Evolutionary conservation across 2,888 invertebrate species (phyloP), one percentile per base, ranked within the genome.

Genomic region (Tetranychus truncatus): DNA sequence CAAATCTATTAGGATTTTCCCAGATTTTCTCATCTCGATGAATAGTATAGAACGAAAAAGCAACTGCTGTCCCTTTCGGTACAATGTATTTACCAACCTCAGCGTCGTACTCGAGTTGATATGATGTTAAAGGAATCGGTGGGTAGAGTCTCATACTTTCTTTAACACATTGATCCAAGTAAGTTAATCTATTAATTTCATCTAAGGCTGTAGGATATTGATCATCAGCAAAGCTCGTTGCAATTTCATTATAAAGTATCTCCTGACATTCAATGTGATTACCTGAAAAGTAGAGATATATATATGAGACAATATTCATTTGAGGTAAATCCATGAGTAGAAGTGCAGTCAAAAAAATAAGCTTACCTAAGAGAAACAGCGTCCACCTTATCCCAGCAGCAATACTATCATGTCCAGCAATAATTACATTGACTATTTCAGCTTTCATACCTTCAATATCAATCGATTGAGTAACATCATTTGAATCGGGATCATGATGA

Each of bases 1-100:
- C 84, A 74, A 87, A 87, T 79, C 84, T 85, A 0, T 81, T 78
- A 0, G 87, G 87, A 65, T 86, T 81, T 0, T 86, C 85, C 79
- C 84, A 87, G 80, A 85, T 84, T 76, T 85, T 82, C 1, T 86
- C 84, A 80, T 87, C 87, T 78, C 85, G 84, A 77, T 87, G 87
- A 72, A 88, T 80, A 1, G 85, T 86, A 79, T 85, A 84, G 74
- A 86, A 84, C 1, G 87, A 87, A 78, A 87, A 84, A n/a, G 85
- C 81, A 1, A 87, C 84, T 1, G 85, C 82, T 77, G 84, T 83
- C 2, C 85, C 87, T 69, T 69, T 69, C 2, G 69, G 69, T 18
- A 69, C n/a, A 11, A 7, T 6, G 55, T 55, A 55, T 55, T 55
- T 9, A 15, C 15, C 55, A 55, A 55, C 55, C 11, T 9, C 15